Base-by-base conservation (phyloP, 2,113 vertebrate genomes). In the Sinocyclocheilus rhinocerous region DNA sequence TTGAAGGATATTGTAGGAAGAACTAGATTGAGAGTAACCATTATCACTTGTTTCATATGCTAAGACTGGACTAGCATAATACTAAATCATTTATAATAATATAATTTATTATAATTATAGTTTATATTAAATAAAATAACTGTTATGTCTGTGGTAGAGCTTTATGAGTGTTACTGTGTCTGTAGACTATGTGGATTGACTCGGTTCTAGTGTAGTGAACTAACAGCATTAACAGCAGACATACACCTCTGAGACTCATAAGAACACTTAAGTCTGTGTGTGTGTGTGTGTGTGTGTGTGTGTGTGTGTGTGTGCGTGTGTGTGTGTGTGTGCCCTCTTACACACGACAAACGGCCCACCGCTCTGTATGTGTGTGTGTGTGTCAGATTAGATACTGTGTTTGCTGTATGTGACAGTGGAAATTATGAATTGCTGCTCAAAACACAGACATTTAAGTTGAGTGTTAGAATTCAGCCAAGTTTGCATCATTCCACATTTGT, bases 341-440 rank as follows among this genome's bases (percentile, higher is more conserved):
- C 63, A 42, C 52, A 55, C 9, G 65, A 77, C 63, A 77, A 22
- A 88, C 89, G 86, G 55, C 55, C 55, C 55, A 57, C 2, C 16
- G 6, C 55, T 84, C 79, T 90, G 90, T 89, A 83, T 85, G 79
- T 57, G 18, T 61, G 55, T 85, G 42, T 93, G 93, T 91, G 89
- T 36, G 2, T 70, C 3, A 18, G 29, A 70, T 36, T 70, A 70
- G 67, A 70, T 18, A 20, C 2, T 36, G 67, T 20, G 33, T 39
- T 4, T 70, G 67, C 91, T 90, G 91, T 91, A 88, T 90, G 85
- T 93, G 93, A 93, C 92, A 92, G 91, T 90, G 89, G 90, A 91
- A 92, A 94, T 93, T 92, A 93, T 94, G 91, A 94, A 93, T 93
- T 91, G 91, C 18, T 87, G 29, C 36, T 42, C 20, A 42, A 45